Base-by-base conservation (phyloP, 2,113 vertebrate species). In the Thalassoma bifasciatum region DNA sequence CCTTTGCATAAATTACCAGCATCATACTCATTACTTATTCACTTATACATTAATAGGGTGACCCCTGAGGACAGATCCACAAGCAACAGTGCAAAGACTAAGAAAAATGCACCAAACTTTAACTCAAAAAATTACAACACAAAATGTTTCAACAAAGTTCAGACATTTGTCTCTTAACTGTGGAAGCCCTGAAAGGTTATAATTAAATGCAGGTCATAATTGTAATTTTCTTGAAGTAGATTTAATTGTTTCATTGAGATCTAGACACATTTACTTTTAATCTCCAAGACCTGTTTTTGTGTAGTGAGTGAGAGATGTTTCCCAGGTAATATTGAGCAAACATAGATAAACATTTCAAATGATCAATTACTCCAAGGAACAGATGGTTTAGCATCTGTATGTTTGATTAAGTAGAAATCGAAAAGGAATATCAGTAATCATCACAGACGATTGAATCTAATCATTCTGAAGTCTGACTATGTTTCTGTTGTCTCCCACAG, bases 401-500 rank as follows among this genome's bases (percentile, higher is more conserved):
- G 21, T 24, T 42, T 60, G 56, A 58, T 24, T 42, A 16, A 46
- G 5, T 7, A 26, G 23, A 2, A 5, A 36, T 16, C 38, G 57
- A 23, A 34, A 16, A 44, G 37, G 8, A 38, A 12, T 44, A 63
- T 26, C 53, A 57, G 30, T 36, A 14, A 49, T 30, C 1, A 50
- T n/a, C 47, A 23, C 21, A 66, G 5, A 9, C 22, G 4, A 22
- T 4, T 6, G 34, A 36, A 50, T 36, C 2, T 4, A 30, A 30
- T 4, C 30, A 30, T 4, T 30, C 6, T 3, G 13, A 46, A 12
- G 8, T 19, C 22, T 26, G 49, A 59, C 1, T 40, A 3, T 2
- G 1, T 2, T 8, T 60, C 3, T 81, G 21, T 40, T 36, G 51
- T 50, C 62, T 65, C 36, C 51, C 30, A 59, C 90, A 99, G 98